Base-by-base conservation (phyloP, 2,113 vertebrate species). In the Loxodonta africana region DNA sequence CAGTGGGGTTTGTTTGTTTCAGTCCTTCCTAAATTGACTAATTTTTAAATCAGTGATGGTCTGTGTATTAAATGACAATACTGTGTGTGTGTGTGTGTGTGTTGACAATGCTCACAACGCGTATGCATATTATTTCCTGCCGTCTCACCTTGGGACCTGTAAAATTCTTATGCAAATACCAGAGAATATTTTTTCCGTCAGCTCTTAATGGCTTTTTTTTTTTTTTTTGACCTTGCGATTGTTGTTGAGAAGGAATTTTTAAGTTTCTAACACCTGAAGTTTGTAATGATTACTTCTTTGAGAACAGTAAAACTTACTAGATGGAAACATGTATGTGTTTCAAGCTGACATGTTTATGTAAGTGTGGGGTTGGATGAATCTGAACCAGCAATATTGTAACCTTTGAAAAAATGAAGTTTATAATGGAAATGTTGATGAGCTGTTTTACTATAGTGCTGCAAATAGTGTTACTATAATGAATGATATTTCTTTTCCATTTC, bases 401-500 rank as follows among this genome's bases (percentile, higher is more conserved):
- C 48, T 65, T 83, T 82, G 71, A 93, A 92, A 76, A 94, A 97
- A 44, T 78, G 44, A 46, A 33, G 53, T 95, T 82, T 97, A 57
- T 81, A 95, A 67, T 9, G 78, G 60, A 69, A 95, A 91, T 96
- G 30, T 69, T 97, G 20, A 51, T 92, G 82, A 65, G 23, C 84
- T 18, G 63, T 65, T 91, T 83, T 95, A 91, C 69, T 96, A 3
- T 46, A 37, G 92, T 51, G 71, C 46, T 53, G 37, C 20, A 65
- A 26, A 81, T 81, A n/a, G 3, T 94, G 10, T 88, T 97, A 67
- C 53, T 90, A 0, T 86, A 76, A 77, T 30, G 53, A 92, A 84
- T 76, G 86, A 60, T 89, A 17, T 90, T 89, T 51, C 12, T 94
- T 98, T 90, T 74, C 10, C 20, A 28, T 95, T 97, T 57, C 76